Base-by-base conservation (phyloP, 2,113 vertebrate genomes). In the Eretmochelys imbricata region DNA sequence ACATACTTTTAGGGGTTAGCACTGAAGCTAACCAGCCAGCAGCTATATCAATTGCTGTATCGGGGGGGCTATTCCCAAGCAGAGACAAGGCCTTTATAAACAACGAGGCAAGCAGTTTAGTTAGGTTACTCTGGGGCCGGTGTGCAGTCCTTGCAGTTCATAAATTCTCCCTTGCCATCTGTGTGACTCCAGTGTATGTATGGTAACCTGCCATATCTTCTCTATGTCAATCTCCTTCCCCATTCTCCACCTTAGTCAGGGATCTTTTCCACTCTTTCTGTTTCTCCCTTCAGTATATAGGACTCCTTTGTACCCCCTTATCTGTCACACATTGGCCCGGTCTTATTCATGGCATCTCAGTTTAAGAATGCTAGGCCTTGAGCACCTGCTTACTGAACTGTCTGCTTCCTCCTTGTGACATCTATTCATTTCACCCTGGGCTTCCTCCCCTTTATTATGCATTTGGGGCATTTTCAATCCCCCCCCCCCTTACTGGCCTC, bases 111-210 rank as follows among this genome's bases (percentile, higher is more conserved):
- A 42, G 31, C 11, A 20, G 19, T 10, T 10, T 12, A 53, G 80
- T 24, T 42, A 42, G 22, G 38, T 27, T 55, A 38, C 8, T 10
- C 80, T 14, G 10, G 35, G 14, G 55, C 20, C 20, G 14, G 6
- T 0, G 0, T 57, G 65, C n/a, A 1, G 5, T 53, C 83, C 65
- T 31, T 11, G 1, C 2, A 8, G 8, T 79, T 50, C 2, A 4
- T 1, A 0, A 0, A 7, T 80, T 79, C 55, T 82, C 62, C 16
- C 4, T 27, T 24, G 19, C 24, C 3, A 42, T 4, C 24, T 7
- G 17, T 79, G 75, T 29, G 35, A 48, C 65, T 5, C 1, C 3
- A 69, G 35, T 31, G 48, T n/a, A 31, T 14, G 1, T 1, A 19
- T 49, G 79, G 50, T 72, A 38, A 29, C 65, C 53, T 50, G 25